Conservation (phyloP, 1,140 invertebrate genomes). For the Brachionus asplanchnoidis region DNA sequence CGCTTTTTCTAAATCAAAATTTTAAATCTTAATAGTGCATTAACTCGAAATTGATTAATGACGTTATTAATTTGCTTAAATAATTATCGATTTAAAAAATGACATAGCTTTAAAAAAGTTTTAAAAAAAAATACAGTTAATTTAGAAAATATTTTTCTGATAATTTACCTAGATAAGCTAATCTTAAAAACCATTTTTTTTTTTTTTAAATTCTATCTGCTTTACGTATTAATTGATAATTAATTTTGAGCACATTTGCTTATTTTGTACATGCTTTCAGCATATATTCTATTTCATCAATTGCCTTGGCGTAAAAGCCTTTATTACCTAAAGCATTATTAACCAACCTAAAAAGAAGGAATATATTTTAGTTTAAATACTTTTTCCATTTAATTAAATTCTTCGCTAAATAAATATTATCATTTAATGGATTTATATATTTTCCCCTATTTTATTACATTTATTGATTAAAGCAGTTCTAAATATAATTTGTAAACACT, state of each 20-base stretch:
- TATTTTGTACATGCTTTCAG: background rate
- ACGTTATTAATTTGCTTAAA: too few species aligned
- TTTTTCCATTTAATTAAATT: constrained; percentile 6
- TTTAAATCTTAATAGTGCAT: too few species aligned
- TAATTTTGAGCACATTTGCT: background rate
- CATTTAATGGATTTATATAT: background rate
- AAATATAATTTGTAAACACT: background rate
- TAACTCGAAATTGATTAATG: too few species aligned
- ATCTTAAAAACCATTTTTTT: background rate
- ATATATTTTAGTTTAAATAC: background rate
- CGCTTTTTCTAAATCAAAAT: too few species aligned
- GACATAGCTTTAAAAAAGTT: too few species aligned
- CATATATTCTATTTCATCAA: background rate
- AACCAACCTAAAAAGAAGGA: background rate
- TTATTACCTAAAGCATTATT: background rate
- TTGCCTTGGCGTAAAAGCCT: background rate
- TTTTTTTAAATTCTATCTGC: background rate
- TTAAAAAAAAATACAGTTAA: too few species aligned
- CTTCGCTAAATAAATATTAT: background rate
- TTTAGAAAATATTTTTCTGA: background rate
- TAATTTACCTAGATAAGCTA: background rate
- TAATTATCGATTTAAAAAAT: too few species aligned
- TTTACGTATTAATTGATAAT: background rate
- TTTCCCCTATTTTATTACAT: background rate
- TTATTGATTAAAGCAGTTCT: background rate